Evolutionary conservation across 2,888 invertebrate genomes (phyloP), one percentile per base, ranked within the genome.

Genomic region (Hirtodrosophila cameraria): DNA sequence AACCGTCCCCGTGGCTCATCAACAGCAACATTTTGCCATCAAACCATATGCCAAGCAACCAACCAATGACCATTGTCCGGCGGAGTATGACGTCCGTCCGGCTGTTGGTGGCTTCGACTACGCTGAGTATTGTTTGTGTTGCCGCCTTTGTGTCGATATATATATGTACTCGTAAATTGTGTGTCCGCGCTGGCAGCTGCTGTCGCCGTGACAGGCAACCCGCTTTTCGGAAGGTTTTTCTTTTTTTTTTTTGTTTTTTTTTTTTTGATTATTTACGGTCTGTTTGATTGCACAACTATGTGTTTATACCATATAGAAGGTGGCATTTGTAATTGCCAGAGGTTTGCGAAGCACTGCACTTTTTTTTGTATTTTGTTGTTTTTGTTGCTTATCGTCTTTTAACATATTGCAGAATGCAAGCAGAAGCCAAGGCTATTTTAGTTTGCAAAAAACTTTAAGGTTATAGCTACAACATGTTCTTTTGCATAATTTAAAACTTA

Each of bases 261-360:
- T 13, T 20, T 45, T 41, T 41, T 50, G 46, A 53, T 59, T 58
- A 75, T 57, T 80, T 64, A 75, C 73, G 79, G 61, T 65, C 57
- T 55, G 61, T 78, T 78, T 79, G 80, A 75, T 80, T 80, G 81
- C 72, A 64, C 76, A 80, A 75, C 67, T 59, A 63, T 70, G 79
- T 74, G 60, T 55, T 66, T 75, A 58, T 27, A 23, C 25, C 20
- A 12, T 12, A n/a, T 43, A 39, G 39, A 50, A 60, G 68, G 63
- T 60, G 72, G 52, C 73, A 76, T 68, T 72, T 54, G 64, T 49
- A 77, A 73, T 79, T 73, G 77, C 57, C 55, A 59, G 18, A 41
- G 49, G 25, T 42, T 43, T 36, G 35, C 25, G 39, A n/a, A 25
- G 11, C 12, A 13, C 18, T 15, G 23, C n/a, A 27, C 45, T 43